Conservation (phyloP, 2,113 vertebrate genomes). For the Chroicocephalus ridibundus region DNA sequence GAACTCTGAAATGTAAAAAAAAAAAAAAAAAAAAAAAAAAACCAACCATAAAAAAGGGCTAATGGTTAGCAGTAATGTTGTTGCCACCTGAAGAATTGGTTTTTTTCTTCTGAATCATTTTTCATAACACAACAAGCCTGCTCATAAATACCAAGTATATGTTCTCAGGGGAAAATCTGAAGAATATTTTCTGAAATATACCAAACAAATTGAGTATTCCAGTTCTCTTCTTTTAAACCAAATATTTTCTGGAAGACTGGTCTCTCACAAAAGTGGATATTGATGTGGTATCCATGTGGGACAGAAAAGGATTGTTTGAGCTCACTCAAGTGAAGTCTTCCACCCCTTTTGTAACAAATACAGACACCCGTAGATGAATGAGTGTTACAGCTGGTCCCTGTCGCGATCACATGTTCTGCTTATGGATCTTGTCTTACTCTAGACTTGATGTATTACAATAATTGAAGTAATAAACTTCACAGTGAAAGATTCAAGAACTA, state of each 20-base stretch:
- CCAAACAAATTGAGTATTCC: constrained; percentile 4
- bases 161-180: constrained; percentile 9
- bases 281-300: constrained; percentile 28
- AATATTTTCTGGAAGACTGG: constrained; percentile 57
- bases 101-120: background rate
- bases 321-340: constrained; percentile 58
- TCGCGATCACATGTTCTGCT: constrained; percentile 8
- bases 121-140: background rate
- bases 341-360: constrained; percentile 41
- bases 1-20: background rate
- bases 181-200: constrained; percentile 16
- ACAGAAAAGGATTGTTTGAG: constrained; percentile 57
- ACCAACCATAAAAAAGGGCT: background rate
- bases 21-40: background rate
- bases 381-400: constrained; percentile 47
- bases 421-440: constrained; percentile 36
- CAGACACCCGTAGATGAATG: constrained; percentile 51
- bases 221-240: constrained; percentile 42
- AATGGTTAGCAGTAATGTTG: background rate
- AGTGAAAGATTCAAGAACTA: constrained; percentile 1
- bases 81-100: background rate
- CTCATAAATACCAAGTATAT: background rate
- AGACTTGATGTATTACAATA: constrained; percentile 30
- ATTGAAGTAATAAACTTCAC: constrained; percentile 41
- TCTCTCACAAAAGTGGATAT: constrained; percentile 36